A percentile compares a stretch with the other conserved stretches of the same genome.
Conservation (phyloP, 2,888 invertebrate species). For the Cephus sareptanus region DNA sequence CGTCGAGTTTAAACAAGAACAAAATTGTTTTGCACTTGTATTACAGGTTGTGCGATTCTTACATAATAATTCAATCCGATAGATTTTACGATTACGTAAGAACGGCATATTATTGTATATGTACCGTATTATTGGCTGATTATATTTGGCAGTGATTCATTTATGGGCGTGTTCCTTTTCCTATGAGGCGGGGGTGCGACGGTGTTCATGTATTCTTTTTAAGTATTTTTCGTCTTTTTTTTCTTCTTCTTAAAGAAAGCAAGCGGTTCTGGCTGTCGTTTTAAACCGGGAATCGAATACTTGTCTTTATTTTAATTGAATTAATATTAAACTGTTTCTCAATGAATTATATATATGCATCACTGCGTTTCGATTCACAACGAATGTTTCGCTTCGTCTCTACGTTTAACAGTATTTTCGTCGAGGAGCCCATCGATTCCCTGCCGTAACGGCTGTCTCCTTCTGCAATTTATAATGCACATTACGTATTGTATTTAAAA, state of each 20-base stretch:
- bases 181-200: neutral
- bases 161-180: neutral
- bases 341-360: neutral
- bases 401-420: neutral
- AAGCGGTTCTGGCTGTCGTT: neutral
- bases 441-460: neutral
- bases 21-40: neutral
- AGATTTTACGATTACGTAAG: neutral
- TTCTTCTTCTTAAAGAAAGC: neutral
- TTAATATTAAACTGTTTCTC: neutral
- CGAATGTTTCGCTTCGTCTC: neutral
- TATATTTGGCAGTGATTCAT: neutral
- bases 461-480: conserved; percentile 29
- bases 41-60: neutral
- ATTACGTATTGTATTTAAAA: conserved; percentile 38
- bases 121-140: neutral
- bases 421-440: neutral
- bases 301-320: neutral
- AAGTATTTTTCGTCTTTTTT: neutral
- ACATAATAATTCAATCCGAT: neutral
- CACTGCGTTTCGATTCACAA: neutral
- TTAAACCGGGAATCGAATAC: neutral
- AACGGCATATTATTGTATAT: neutral
- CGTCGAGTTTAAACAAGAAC: conserved; percentile 16
- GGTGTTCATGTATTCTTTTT: neutral